Evolutionary conservation across 2,113 vertebrate species (phyloP).

Genomic region (Erythrolamprus reginae): DNA sequence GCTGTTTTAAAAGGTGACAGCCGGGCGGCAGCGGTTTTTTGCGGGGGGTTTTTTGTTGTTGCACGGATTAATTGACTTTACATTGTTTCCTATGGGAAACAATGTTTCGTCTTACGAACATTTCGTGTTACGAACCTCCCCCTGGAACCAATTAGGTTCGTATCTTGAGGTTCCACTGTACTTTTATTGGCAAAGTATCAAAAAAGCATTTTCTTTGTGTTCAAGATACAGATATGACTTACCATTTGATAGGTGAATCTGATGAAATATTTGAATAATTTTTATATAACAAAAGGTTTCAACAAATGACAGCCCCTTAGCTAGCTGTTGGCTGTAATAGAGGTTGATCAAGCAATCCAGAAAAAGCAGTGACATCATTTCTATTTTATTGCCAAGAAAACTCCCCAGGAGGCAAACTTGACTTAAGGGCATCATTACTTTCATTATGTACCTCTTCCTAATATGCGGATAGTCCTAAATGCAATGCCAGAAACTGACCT

Average conservation of each 20-base stretch:
- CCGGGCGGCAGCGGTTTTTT: too few species aligned
- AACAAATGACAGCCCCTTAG: background rate
- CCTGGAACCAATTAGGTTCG: too few species aligned
- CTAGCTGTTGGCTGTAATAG: background rate
- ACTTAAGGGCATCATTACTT: background rate
- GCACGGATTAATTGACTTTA: too few species aligned
- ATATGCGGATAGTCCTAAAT: background rate
- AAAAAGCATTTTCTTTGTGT: background rate
- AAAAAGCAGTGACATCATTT: background rate
- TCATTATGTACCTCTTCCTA: background rate
- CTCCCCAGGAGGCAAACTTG: background rate
- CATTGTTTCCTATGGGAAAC: too few species aligned
- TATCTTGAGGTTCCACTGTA: too few species aligned
- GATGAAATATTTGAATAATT: background rate
- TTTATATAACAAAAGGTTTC: background rate
- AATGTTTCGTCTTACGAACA: too few species aligned
- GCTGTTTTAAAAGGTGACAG: too few species aligned
- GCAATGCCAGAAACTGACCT: background rate
- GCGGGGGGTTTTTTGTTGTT: too few species aligned
- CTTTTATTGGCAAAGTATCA: background rate
- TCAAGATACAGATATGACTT: background rate
- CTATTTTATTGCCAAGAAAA: background rate
- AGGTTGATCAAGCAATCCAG: background rate
- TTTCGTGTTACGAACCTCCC: too few species aligned
- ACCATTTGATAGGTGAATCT: background rate